A percentile compares a stretch with the other conserved stretches of the same genome.
phyloP scores from a whole-genome alignment of 2,888 invertebrate genomes.

The Brassicogethes aeneus region DNA sequence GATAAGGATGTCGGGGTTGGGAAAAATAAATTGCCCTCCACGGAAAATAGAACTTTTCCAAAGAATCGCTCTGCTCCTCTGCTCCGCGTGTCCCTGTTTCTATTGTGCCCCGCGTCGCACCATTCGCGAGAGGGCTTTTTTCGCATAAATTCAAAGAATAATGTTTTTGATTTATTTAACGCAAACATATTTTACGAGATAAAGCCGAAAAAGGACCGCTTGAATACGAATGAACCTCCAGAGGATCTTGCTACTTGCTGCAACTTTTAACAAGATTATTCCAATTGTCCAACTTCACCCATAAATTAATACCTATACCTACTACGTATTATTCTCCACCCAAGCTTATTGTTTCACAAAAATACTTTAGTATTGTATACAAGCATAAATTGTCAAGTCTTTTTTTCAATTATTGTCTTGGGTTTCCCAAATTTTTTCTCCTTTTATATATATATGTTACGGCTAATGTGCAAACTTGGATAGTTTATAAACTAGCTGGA shows the following conservation, averaged over 20 bases:
- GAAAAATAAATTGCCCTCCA: slow-evolving; percentile 45
- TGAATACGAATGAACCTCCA: background rate
- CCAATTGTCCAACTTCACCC: background rate
- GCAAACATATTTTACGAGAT: slow-evolving; percentile 22
- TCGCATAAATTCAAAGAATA: slow-evolving; percentile 21
- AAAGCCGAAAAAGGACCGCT: slow-evolving; percentile 8
- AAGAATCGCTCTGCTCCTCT: slow-evolving; percentile 39
- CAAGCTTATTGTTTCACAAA: too few species aligned
- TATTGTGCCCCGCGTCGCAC: slow-evolving; percentile 29
- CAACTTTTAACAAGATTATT: background rate
- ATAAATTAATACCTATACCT: too few species aligned
- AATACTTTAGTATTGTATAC: too few species aligned
- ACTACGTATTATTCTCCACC: too few species aligned
- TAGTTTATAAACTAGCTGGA: too few species aligned
- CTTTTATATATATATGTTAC: too few species aligned
- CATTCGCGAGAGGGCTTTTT: slow-evolving; percentile 10
- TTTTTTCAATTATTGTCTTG: too few species aligned
- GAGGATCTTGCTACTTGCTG: too few species aligned
- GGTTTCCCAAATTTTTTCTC: too few species aligned
- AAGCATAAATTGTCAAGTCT: too few species aligned
- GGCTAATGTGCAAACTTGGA: too few species aligned
- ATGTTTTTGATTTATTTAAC: slow-evolving; percentile 24
- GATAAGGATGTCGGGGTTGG: slow-evolving; percentile 42
- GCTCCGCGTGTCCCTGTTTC: too few species aligned
- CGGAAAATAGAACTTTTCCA: slow-evolving; percentile 43